Base-by-base conservation (phyloP, 2,888 invertebrate genomes). In the Nudaria mundana region DNA sequence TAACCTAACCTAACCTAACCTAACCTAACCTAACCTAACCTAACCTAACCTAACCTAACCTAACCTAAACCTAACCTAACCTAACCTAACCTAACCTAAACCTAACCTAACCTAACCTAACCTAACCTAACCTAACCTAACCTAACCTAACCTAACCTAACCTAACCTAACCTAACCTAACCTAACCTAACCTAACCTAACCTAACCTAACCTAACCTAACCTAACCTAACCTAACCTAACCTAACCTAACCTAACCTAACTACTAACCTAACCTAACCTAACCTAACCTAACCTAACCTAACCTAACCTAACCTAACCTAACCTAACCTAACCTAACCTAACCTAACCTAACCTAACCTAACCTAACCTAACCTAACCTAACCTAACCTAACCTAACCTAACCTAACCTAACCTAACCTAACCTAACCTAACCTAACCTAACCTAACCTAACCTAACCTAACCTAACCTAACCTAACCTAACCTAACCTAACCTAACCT, bases 391-490 rank as follows among this genome's bases (percentile, higher is more conserved):
- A 42, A 49, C 43, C 47, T 40, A 48, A 45, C 44, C 44, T 48
- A 43, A 39, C 44, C 37, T n/a, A 37, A 48, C 38, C 40, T 39
- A 40, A 38, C 40, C 41, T 37, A 39, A 48, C 46, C 47, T 48
- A 47, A 47, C 45, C 39, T 44, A 48, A 51, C 43, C 48, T 50
- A 50, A 45, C 49, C 45, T 45, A 50, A 45, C 45, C 49, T 44
- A 47, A 51, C 47, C 51, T 48, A 47, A 51, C 47, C 47, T 48
- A 51, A 51, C 50, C 50, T 51, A 51, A 51, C 51, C 51, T 47
- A 51, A 51, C 51, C 51, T 51, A 51, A 51, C 51, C 51, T 51
- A 51, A 23, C 23, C 10, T 10, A n/a, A 2, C 5, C n/a, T n/a
- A 3, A 20, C 20, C 20, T 20, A 20, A 20, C 20, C 23, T 23